These are phyloP conservation scores for Imbricaverruca yamaguchii DNA, from an alignment of 2,888 invertebrate genomes.

Conservation along the genomic window DNA sequence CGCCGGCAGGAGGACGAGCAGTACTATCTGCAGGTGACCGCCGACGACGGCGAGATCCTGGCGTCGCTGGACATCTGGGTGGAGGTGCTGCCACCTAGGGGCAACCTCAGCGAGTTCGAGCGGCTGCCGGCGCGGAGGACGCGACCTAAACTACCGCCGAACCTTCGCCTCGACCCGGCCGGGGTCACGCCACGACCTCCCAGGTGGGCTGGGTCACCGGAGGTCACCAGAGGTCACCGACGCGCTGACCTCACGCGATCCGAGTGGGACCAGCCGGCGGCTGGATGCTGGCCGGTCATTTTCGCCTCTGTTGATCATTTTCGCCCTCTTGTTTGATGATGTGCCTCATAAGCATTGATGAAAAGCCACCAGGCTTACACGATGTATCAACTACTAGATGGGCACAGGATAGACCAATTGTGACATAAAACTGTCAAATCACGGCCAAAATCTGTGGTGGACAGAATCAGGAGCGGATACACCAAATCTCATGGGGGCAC, in stretches of 20 bases:
- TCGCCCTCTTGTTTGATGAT: neutral
- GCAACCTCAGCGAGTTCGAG: neutral
- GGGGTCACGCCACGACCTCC: neutral
- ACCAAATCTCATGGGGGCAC: no score
- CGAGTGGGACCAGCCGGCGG: neutral
- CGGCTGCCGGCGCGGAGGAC: neutral
- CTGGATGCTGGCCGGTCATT: neutral
- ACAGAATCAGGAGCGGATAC: no score
- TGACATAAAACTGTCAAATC: no score
- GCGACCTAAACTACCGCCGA: neutral
- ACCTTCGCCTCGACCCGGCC: neutral
- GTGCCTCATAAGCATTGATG: no score
- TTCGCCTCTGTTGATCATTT: neutral
- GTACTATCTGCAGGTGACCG: neutral
- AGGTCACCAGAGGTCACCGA: neutral
- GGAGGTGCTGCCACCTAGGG: neutral
- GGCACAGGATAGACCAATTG: no score
- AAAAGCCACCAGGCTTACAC: no score
- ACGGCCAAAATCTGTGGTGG: no score
- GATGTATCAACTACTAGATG: no score
- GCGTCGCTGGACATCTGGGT: neutral
- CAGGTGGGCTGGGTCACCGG: neutral
- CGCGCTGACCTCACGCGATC: neutral
- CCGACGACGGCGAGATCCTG: neutral
- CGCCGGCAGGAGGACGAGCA: neutral